Evolutionary conservation across 2,797 vertebrate genomes (phyloP).

Genomic region (Emys orbicularis): DNA sequence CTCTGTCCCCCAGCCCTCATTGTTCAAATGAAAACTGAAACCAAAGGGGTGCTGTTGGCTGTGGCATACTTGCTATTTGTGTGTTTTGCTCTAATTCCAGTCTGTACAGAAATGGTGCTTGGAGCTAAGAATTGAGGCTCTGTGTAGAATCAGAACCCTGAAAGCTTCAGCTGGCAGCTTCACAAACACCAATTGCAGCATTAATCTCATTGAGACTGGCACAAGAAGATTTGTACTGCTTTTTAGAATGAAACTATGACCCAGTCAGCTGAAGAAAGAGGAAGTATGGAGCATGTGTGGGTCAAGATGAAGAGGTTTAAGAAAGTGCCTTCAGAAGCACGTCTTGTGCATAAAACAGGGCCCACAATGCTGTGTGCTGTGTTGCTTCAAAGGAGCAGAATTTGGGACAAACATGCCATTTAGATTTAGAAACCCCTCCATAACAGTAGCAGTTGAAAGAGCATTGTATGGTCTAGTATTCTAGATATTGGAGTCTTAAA

Average conservation of each 20-base stretch:
- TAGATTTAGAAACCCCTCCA: background rate
- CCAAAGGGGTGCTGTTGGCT: background rate
- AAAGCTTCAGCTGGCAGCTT: background rate
- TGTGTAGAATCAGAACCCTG: background rate
- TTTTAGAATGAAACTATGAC: background rate
- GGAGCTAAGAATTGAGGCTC: background rate
- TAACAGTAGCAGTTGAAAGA: background rate
- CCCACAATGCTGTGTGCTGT: background rate
- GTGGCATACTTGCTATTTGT: rapidly evolving
- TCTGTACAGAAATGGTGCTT: background rate
- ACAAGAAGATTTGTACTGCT: background rate
- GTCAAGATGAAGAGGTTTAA: background rate
- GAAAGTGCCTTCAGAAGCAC: background rate
- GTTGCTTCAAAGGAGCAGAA: background rate
- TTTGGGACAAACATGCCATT: background rate
- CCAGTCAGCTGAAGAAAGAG: background rate
- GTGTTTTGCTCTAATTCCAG: rapidly evolving
- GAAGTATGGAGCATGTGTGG: background rate
- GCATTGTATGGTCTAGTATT: rapidly evolving
- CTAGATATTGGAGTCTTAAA: background rate
- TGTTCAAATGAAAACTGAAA: background rate
- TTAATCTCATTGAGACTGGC: background rate
- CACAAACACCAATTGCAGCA: background rate
- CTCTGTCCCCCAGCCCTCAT: background rate
- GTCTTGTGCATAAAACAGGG: rapidly evolving